Conservation (phyloP, 2,797 vertebrate genomes). For the Phylloscopus collybita region DNA sequence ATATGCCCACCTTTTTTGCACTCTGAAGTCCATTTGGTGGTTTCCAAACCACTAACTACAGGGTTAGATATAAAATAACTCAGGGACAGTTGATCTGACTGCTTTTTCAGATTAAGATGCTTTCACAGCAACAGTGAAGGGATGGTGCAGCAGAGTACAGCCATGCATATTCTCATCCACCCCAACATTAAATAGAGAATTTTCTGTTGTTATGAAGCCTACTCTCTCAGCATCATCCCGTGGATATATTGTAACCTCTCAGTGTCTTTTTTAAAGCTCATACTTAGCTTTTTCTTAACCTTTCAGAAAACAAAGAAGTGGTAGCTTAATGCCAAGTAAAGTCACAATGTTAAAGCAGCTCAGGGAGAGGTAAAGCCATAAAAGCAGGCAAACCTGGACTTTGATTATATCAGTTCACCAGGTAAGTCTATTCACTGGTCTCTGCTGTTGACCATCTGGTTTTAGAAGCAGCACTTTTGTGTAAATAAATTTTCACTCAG, state of each 20-base stretch:
- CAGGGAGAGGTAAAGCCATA: not conserved
- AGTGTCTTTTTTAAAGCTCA: not conserved
- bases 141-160: not conserved
- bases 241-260: not conserved
- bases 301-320: not conserved
- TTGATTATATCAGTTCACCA: not conserved
- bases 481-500: not conserved
- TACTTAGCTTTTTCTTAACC: not conserved
- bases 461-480: not conserved
- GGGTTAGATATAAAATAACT: not conserved
- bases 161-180: not conserved
- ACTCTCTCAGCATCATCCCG: not conserved
- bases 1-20: not conserved
- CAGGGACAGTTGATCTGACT: not conserved
- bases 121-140: not conserved
- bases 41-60: not conserved
- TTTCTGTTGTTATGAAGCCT: not conserved
- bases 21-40: not conserved
- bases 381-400: not conserved
- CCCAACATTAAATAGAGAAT: not conserved
- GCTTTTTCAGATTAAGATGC: not conserved
- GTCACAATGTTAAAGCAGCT: not conserved
- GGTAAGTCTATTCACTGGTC: not conserved
- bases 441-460: not conserved
- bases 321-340: not conserved